These are phyloP conservation scores for Trigoniulus corallinus DNA, from an alignment of 1,140 invertebrate genomes.

Conservation along the genomic window DNA sequence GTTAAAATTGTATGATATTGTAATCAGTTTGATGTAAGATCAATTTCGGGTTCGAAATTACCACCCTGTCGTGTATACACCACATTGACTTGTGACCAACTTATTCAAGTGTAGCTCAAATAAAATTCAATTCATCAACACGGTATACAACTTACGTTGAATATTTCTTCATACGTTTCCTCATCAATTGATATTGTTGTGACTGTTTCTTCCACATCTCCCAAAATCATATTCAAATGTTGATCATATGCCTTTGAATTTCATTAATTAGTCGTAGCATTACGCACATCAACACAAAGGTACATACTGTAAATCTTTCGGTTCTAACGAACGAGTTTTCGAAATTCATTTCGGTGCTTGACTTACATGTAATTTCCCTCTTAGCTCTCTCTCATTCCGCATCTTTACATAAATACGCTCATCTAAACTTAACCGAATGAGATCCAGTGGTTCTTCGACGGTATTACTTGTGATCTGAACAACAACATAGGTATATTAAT, in stretches of 20 bases:
- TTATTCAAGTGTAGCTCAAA: too few relatives aligned
- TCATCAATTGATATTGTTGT: constrained; percentile 97
- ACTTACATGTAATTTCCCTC: constrained; percentile 61
- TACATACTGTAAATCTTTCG: not conserved
- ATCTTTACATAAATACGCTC: constrained; percentile 98
- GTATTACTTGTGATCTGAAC: constrained; percentile 60
- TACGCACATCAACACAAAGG: not conserved
- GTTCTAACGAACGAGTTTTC: too few relatives aligned
- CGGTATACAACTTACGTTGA: constrained; percentile 49
- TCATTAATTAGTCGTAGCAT: not conserved
- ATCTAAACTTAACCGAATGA: constrained; percentile 87
- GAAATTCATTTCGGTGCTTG: too few relatives aligned
- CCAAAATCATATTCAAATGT: constrained; percentile 96
- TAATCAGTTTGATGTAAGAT: too few relatives aligned
- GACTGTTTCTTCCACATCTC: constrained; percentile 95
- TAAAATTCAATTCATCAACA: too few relatives aligned
- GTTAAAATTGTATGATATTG: too few relatives aligned
- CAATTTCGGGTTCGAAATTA: too few relatives aligned
- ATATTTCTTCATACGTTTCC: constrained; percentile 98
- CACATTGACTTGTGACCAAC: too few relatives aligned
- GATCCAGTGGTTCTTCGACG: constrained; percentile 92
- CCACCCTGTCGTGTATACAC: too few relatives aligned
- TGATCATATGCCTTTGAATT: constrained; percentile 83
- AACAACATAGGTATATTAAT: too few relatives aligned
- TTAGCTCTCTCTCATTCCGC: constrained; percentile 88